phyloP scores from a whole-genome alignment of 2,888 invertebrate genomes.

The Tetragonisca angustula region DNA sequence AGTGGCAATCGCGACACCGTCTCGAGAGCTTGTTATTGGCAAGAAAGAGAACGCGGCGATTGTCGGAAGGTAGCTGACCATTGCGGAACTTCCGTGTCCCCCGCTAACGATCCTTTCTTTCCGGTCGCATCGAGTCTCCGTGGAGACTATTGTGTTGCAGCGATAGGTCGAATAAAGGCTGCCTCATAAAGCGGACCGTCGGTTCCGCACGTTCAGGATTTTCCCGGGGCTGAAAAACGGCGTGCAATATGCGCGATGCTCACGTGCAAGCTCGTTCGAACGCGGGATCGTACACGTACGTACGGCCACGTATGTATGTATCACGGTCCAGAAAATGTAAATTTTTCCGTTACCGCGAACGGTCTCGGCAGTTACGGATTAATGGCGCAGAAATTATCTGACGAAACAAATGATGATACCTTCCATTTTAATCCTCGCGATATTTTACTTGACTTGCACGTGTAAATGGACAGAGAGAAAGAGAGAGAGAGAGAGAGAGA shows the following conservation, averaged over 20 bases:
- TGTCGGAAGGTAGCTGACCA: slow-evolving; percentile 20
- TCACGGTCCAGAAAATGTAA: slow-evolving; percentile 3
- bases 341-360: background rate
- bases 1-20: background rate
- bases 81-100: slow-evolving; percentile 24
- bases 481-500: background rate
- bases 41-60: slow-evolving; percentile 23
- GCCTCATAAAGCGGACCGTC: slow-evolving; percentile 23
- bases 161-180: slow-evolving; percentile 28
- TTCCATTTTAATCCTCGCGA: background rate
- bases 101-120: slow-evolving; percentile 34
- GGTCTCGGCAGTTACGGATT: background rate
- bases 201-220: slow-evolving; percentile 28
- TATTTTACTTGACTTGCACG: background rate
- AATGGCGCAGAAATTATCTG: background rate
- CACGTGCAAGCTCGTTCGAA: slow-evolving; percentile 13
- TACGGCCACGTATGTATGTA: too few species aligned
- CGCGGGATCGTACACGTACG: background rate
- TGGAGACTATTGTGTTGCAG: slow-evolving; percentile 28
- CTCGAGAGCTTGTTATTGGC: background rate
- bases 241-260: background rate
- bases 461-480: background rate
- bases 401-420: background rate
- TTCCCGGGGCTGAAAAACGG: slow-evolving; percentile 20
- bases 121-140: slow-evolving; percentile 18